Evolutionary conservation across 2,113 vertebrate genomes (phyloP), one percentile per base, ranked within the genome.

Genomic region (Ceyx melanurus): DNA sequence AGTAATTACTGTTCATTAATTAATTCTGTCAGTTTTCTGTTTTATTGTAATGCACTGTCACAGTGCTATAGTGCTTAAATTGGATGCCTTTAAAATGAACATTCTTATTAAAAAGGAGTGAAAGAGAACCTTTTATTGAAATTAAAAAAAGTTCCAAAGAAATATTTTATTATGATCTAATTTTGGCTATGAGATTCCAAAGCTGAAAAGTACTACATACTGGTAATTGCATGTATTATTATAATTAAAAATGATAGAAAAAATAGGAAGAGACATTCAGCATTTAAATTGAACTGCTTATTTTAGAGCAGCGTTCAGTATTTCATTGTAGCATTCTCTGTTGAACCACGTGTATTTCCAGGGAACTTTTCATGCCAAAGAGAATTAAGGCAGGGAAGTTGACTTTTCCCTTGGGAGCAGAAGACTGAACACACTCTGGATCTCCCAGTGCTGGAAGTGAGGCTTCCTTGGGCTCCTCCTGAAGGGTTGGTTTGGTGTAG

Each of bases 41-140:
- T 95, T 95, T 93, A 93, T 95, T 96, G 89, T 95, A 93, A 92
- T 94, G 78, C 64, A 89, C 64, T 96, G 91, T 95, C 91, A 93
- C 76, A 93, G 75, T 76, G 75, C 84, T 94, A 79, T 89, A 85
- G 71, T 93, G 81, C 94, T 94, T 94, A 89, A 95, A 96, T 87
- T 96, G 84, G 89, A 93, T 94, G 87, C 72, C 57, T 93, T 92
- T 93, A 92, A 92, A 96, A 92, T 92, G 89, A 96, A 80, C 75
- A 87, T 82, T 92, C 94, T 58, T 75, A 89, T 94, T 92, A 79
- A 94, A 90, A 95, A 92, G 33, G 58, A 93, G 51, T 91, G 95
- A 96, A 96, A 95, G 86, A 85, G 94, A 96, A 91, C 94, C 94
- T 96, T 94, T 96, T 96, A 96, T 93, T 94, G 94, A 96, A 93